A percentile compares a stretch with the other conserved stretches of the same genome.
phyloP scores from a whole-genome alignment of 2,797 vertebrate species.

The Orientallactaga sibirica region DNA sequence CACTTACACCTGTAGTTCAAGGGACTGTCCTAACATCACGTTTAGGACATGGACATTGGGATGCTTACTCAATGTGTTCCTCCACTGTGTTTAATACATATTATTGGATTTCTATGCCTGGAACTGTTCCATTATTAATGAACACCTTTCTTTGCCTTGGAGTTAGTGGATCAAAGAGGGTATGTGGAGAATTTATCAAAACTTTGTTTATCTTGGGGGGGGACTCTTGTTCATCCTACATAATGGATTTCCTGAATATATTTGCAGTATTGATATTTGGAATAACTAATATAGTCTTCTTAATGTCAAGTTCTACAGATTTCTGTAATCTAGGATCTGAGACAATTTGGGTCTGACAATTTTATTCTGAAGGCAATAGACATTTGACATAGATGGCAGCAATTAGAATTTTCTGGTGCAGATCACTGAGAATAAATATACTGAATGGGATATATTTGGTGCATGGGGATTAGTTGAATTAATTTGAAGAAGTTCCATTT shows the following conservation, averaged over 20 bases:
- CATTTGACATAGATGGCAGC: constrained; percentile 2
- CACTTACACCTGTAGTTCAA: not conserved
- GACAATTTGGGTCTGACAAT: not conserved
- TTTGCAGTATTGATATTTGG: constrained; percentile 30
- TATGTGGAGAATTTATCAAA: not conserved
- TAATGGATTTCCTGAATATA: constrained; percentile 19
- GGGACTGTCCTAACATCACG: not conserved
- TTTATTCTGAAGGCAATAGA: constrained; percentile 32
- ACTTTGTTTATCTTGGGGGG: not conserved
- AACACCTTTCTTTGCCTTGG: not conserved
- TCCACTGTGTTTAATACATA: not conserved
- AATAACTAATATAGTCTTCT: not conserved
- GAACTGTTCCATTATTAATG: not conserved
- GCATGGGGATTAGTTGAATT: constrained; percentile 13
- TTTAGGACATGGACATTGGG: not conserved
- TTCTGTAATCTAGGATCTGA: constrained; percentile 32
- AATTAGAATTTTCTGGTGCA: not conserved
- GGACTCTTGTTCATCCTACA: not conserved
- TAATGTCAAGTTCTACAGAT: not conserved
- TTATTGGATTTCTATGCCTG: not conserved
- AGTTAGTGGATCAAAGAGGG: not conserved
- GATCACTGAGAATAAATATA: constrained; percentile 14
- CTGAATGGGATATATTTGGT: not conserved
- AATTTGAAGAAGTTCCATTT: not conserved
- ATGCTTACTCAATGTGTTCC: not conserved